Evolutionary conservation across 2,888 invertebrate species (phyloP), one percentile per base, ranked within the genome.

Genomic region (Amiota minor): DNA sequence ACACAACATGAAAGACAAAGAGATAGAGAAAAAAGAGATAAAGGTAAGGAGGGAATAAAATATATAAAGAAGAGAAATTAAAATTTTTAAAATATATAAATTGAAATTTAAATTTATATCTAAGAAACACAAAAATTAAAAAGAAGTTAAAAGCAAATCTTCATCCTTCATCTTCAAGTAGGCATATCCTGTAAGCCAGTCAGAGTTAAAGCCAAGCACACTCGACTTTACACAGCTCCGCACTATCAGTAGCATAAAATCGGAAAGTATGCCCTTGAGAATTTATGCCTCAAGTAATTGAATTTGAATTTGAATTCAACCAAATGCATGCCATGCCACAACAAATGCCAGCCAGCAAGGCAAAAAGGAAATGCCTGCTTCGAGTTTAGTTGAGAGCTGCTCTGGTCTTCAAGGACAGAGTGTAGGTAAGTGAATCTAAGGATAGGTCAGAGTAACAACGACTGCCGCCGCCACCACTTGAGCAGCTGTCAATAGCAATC

Each of bases 401-500:
- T 62, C 35, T 35, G 35, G 35, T 35, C 35, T 35, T 35, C 35
- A 35, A 35, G 35, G 35, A 6, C 35, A 2, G 2, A 18, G 53
- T 53, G 50, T 47, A 61, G 59, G 71, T 46, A 46, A n/a, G 50
- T 59, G 10, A 20, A 9, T 59, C 11, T 53, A 9, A 14, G 8
- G 11, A 20, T 4, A 59, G 18, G 59, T 4, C 59, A 18, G 56
- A 56, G 56, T 18, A 18, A 56, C n/a, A 10, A 56, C 2, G 4
- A n/a, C 20, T 59, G 59, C 20, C 9, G 23, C 46, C 53, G 35
- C 68, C 74, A 55, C 68, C 74, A 71, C 75, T 77, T 75, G 67
- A 73, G 75, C 79, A 81, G 78, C 80, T 82, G 81, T 82, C 79
- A 81, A 79, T 81, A 76, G 75, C 80, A 72, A 68, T 69, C 77